Base-by-base conservation (phyloP, 2,113 vertebrate species). In the Mirounga angustirostris region DNA sequence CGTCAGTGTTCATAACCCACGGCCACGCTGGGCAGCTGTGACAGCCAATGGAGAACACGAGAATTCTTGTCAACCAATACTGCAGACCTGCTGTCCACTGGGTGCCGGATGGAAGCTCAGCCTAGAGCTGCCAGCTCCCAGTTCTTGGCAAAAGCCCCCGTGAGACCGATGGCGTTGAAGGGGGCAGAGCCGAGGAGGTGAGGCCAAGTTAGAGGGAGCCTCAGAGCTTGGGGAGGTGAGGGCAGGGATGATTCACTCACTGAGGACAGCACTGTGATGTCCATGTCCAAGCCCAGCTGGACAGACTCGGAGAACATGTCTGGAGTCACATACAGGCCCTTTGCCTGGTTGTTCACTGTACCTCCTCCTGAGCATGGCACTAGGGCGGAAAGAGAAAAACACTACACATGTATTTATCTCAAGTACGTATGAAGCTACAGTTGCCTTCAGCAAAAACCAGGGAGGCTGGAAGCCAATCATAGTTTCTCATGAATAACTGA, bases 371-470 rank as follows among this genome's bases (percentile, higher is more conserved):
- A 79, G 40, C 50, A 26, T 1, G 71, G 52, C 59, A 16, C 16
- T 54, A 9, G 15, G n/a, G 16, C 46, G 56, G 40, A 90, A 93
- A 76, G 28, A 82, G 65, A 78, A 89, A 16, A 61, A 56, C 18
- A 56, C 19, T 3, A 14, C 30, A 61, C 1, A 6, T 3, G 14
- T 58, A 69, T 78, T 80, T 76, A 26, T 56, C 91, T 52, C 33
- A 28, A 90, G 81, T 1, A 33, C 10, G 14, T 26, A 8, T 26
- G 59, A 90, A 81, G 15, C 30, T 67, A 86, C 33, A 50, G 36
- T 24, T 30, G 50, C 56, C 50, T 89, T 63, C 40, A 19, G 40
- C 84, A 86, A 95, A 89, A 73, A 73, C 63, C 54, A 76, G 63
- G 15, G 11, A 78, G 36, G 11, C 59, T 80, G 21, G 73, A 54